phyloP scores from a whole-genome alignment of 2,888 invertebrate species.

The Cephus spinipes region DNA sequence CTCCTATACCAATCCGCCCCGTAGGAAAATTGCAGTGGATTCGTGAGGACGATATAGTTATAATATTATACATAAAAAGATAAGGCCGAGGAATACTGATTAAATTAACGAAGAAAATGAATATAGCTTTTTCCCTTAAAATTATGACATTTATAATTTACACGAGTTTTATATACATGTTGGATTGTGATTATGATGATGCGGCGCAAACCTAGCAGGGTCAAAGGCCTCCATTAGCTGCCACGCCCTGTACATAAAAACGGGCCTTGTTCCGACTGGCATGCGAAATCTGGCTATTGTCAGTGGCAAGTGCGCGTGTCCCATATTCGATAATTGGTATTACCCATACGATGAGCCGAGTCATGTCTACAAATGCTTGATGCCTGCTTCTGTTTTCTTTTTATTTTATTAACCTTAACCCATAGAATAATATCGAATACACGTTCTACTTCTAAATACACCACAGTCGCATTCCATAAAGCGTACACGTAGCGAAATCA shows the following conservation, averaged over 20 bases:
- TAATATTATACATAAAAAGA: not conserved
- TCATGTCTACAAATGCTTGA: constrained; percentile 31
- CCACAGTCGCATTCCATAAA: constrained; percentile 13
- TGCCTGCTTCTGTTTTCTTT: constrained; percentile 26
- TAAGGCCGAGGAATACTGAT: too few species aligned
- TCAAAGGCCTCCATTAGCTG: not conserved
- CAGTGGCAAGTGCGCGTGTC: constrained; percentile 30
- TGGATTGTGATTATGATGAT: not conserved
- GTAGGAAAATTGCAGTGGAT: not conserved
- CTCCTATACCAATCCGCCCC: not conserved
- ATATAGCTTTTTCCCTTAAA: not conserved
- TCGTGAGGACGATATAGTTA: not conserved
- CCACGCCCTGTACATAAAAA: not conserved
- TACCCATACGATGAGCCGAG: constrained; percentile 18
- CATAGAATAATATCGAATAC: not conserved
- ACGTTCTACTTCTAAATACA: not conserved
- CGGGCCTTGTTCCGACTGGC: constrained; percentile 26
- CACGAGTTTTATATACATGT: not conserved
- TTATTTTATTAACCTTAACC: not conserved
- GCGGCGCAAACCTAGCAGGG: not conserved
- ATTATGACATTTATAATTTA: not conserved
- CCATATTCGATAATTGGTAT: constrained; percentile 36
- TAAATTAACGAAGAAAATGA: not conserved
- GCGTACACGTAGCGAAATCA: constrained; percentile 28
- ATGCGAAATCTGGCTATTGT: constrained; percentile 47